Percentiles rank a stretch among this genome's conserved stretches.
Conservation (phyloP, 2,113 vertebrate genomes). For the Piprites chloris region DNA sequence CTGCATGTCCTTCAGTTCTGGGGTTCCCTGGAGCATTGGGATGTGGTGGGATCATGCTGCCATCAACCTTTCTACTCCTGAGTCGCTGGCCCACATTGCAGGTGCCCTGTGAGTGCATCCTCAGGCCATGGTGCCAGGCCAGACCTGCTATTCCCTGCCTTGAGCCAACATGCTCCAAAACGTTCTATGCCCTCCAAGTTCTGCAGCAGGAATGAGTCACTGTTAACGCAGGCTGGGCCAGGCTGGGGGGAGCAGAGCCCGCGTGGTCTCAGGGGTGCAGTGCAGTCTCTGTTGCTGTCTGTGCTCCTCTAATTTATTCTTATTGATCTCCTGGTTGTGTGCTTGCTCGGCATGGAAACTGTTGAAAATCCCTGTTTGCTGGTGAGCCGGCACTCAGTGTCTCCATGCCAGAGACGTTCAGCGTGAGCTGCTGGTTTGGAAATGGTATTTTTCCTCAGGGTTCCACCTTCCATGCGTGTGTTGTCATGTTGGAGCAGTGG, state of each 20-base stretch:
- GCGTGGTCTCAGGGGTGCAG: neutral
- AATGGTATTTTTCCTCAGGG: neutral
- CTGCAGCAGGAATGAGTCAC: constrained; percentile 39
- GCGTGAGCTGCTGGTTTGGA: neutral
- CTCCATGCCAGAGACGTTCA: rapidly evolving
- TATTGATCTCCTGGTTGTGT: constrained; percentile 24
- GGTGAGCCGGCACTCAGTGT: neutral
- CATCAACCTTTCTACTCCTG: neutral
- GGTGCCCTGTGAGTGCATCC: neutral
- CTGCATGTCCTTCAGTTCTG: neutral
- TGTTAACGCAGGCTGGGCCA: neutral
- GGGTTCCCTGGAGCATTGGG: neutral
- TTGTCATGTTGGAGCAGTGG: neutral
- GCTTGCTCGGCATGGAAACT: neutral
- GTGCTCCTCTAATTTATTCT: constrained; percentile 35
- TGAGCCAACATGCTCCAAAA: neutral
- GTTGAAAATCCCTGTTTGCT: neutral
- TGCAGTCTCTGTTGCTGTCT: constrained; percentile 31
- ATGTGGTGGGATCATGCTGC: rapidly evolving
- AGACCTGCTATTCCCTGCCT: neutral
- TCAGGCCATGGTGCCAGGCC: neutral
- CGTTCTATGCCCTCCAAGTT: neutral
- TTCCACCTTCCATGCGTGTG: neutral
- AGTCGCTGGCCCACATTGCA: rapidly evolving
- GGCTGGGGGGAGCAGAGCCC: neutral